Evolutionary conservation across 2,888 invertebrate genomes (phyloP), one percentile per base, ranked within the genome.

Genomic region (Cryptus viduatorius): DNA sequence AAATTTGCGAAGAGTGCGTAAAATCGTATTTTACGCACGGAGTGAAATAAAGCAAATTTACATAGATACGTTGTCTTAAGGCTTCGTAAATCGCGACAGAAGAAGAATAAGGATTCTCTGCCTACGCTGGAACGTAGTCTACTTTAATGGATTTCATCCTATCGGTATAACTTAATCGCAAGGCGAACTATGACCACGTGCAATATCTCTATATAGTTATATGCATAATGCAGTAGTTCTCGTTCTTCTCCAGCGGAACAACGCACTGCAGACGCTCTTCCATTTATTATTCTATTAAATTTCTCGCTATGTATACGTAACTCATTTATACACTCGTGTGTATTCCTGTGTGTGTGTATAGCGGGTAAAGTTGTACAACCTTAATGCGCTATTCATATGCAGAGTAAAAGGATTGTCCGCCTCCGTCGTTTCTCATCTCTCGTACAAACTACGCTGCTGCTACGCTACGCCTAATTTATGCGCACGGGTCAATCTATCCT

Each of bases 281-380:
- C 89, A 91, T 91, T 91, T 91, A 91, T 91, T 92, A 92, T 92
- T 92, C 92, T 90, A 91, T 92, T 90, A 92, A 91, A 92, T 89
- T 91, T 89, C 85, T 31, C 31, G 61, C 29, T 61, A 61, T 29
- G 5, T 14, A 61, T 4, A 31, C 31, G 29, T 87, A 50, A 14
- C 71, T 53, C 42, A 71, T 53, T 42, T 29, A 37, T n/a, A 16
- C 4, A 44, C 31, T n/a, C 14, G 44, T 12, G 19, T 19, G 16
- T 67, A 16, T 19, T 24, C 10, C 29, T 50, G 53, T 19, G 24
- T 59, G 48, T 69, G 10, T 12, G 75, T 10, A 24, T 56, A 61
- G 69, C 50, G 48, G 7, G 56, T 64, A 75, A 83, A 68, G 76
- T 83, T 79, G 64, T 24, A n/a, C 72, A 8, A 50, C 31, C 75